phyloP scores from a whole-genome alignment of 2,888 invertebrate genomes.

The Lottia gigantea region DNA sequence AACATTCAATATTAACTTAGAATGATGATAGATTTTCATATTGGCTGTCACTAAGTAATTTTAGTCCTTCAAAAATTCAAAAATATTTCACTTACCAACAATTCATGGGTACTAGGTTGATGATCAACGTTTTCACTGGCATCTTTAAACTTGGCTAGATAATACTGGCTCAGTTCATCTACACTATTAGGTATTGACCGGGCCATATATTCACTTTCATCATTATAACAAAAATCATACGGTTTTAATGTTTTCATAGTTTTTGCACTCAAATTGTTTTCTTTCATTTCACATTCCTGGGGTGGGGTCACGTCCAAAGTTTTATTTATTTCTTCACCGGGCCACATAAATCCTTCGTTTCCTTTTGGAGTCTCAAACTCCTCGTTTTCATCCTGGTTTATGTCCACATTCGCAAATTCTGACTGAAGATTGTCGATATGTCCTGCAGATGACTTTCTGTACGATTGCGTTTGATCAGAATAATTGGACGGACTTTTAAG shows the following conservation, averaged over 20 bases:
- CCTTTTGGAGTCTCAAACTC: not conserved
- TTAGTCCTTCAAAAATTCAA: no score
- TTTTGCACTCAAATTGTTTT: not conserved
- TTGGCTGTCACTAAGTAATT: no score
- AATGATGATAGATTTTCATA: no score
- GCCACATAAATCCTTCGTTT: not conserved
- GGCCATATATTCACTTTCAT: not conserved
- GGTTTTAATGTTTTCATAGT: not conserved
- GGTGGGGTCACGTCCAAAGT: not conserved
- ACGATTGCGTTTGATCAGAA: not conserved
- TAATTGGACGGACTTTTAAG: not conserved
- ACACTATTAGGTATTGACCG: not conserved
- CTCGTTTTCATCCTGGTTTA: not conserved
- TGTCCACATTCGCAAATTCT: not conserved
- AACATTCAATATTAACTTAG: no score
- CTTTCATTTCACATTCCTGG: not conserved
- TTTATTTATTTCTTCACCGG: no score
- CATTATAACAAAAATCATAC: not conserved
- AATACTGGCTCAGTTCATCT: conserved; percentile 1
- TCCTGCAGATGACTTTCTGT: not conserved
- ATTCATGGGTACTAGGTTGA: not conserved
- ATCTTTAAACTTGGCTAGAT: not conserved
- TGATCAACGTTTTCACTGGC: not conserved
- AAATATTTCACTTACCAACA: not conserved
- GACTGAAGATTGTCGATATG: not conserved